Evolutionary conservation across 2,113 vertebrate genomes (phyloP).

Genomic region (Lanius ludovicianus): DNA sequence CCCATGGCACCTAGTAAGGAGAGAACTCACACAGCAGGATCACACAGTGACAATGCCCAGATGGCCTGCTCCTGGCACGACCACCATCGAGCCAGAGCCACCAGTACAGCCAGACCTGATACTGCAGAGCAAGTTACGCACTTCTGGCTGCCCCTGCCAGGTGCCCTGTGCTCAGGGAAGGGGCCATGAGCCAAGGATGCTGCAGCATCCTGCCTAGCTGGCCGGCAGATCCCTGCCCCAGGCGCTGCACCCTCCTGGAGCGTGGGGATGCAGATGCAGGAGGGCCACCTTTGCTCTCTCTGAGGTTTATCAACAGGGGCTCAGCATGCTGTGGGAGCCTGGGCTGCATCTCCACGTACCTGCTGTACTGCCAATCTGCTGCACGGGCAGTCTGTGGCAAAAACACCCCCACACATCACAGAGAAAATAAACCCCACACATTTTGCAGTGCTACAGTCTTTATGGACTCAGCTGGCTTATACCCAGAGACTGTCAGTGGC

Average conservation of each 20-base stretch:
- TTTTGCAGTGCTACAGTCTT: neutral
- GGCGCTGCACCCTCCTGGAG: fast-evolving
- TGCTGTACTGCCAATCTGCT: neutral
- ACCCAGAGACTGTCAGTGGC: neutral
- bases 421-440: neutral
- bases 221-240: neutral
- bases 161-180: neutral
- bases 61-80: fast-evolving
- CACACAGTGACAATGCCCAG: neutral
- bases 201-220: neutral
- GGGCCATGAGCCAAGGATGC: fast-evolving
- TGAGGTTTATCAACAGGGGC: neutral
- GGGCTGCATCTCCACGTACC: fast-evolving
- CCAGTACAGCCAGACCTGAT: fast-evolving
- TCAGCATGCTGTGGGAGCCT: fast-evolving
- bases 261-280: fast-evolving
- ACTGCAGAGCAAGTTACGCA: fast-evolving
- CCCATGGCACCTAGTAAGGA: neutral
- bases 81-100: neutral
- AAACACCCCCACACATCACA: fast-evolving
- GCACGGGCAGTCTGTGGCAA: fast-evolving
- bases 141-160: neutral
- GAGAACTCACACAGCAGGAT: neutral
- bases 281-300: neutral
- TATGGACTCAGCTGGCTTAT: neutral